Conservation (phyloP, 1,140 invertebrate species). For the Chrysopa pallens region DNA sequence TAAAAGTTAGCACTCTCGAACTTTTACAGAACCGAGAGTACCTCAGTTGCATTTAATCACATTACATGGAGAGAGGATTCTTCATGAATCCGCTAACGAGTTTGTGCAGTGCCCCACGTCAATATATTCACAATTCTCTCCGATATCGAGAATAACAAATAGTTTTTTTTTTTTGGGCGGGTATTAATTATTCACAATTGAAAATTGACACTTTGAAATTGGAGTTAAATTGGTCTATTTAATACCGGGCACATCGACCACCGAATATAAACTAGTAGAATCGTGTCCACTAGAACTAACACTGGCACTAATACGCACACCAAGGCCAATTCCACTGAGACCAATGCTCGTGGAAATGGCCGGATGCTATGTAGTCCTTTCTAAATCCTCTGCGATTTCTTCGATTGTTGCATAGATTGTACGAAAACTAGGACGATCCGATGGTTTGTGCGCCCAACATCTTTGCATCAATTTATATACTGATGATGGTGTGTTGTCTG, state of each 20-base stretch:
- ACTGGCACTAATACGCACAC: slow-evolving; percentile 18
- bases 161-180: too few relatives aligned
- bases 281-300: not conserved
- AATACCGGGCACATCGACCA: not conserved
- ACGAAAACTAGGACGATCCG: slow-evolving; percentile 67
- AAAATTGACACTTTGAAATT: too few relatives aligned
- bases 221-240: not conserved
- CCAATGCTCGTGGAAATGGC: slow-evolving; percentile 8
- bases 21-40: too few relatives aligned
- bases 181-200: too few relatives aligned
- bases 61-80: too few relatives aligned
- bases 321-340: slow-evolving; percentile 17
- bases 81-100: too few relatives aligned
- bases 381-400: slow-evolving; percentile 37
- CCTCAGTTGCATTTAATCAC: too few relatives aligned
- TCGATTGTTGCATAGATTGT: slow-evolving; percentile 49
- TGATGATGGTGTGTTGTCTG: slow-evolving; percentile 75
- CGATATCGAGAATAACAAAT: too few relatives aligned
- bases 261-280: not conserved
- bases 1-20: too few relatives aligned
- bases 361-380: slow-evolving; percentile 18
- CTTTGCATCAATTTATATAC: slow-evolving; percentile 87
- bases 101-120: too few relatives aligned
- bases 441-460: slow-evolving; percentile 79
- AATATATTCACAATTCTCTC: too few relatives aligned